Conservation (phyloP, 2,888 invertebrate genomes). For the Apeira syringaria region DNA sequence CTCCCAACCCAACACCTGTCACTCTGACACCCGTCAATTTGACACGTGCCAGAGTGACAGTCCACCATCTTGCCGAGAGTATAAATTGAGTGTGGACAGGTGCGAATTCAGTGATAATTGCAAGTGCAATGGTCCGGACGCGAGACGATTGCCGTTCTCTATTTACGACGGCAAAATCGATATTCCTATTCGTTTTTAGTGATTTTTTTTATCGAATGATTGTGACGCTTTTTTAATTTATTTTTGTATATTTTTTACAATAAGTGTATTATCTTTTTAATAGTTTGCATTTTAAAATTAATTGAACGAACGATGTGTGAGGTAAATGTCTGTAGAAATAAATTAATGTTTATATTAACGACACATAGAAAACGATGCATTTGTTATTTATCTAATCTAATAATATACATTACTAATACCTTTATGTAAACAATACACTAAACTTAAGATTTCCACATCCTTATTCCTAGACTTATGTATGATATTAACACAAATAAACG, state of each 20-base stretch:
- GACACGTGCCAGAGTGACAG: slow-evolving; percentile 23
- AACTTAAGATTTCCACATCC: no score
- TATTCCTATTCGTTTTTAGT: slow-evolving; percentile 50
- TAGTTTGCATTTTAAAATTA: neutral
- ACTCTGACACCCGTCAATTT: slow-evolving; percentile 8
- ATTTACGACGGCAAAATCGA: slow-evolving; percentile 54
- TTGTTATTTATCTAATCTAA: slow-evolving; percentile 13
- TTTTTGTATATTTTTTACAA: slow-evolving; percentile 22
- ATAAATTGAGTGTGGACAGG: slow-evolving; percentile 23
- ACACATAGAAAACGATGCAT: slow-evolving; percentile 15
- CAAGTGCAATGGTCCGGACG: slow-evolving; percentile 29
- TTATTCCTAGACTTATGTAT: no score
- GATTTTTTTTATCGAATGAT: slow-evolving; percentile 23
- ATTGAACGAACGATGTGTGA: neutral
- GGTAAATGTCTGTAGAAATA: slow-evolving; percentile 2
- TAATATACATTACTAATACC: no score
- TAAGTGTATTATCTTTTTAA: neutral
- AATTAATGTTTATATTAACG: slow-evolving; percentile 14
- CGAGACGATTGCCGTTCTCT: slow-evolving; percentile 38
- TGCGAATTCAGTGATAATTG: slow-evolving; percentile 41
- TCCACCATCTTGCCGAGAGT: slow-evolving; percentile 24
- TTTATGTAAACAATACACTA: no score
- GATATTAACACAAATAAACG: no score
- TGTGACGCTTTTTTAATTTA: slow-evolving; percentile 20
- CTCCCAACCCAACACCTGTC: slow-evolving; percentile 23